Base-by-base conservation (phyloP, 2,888 invertebrate genomes). In the Sepioteuthis lessoniana region DNA sequence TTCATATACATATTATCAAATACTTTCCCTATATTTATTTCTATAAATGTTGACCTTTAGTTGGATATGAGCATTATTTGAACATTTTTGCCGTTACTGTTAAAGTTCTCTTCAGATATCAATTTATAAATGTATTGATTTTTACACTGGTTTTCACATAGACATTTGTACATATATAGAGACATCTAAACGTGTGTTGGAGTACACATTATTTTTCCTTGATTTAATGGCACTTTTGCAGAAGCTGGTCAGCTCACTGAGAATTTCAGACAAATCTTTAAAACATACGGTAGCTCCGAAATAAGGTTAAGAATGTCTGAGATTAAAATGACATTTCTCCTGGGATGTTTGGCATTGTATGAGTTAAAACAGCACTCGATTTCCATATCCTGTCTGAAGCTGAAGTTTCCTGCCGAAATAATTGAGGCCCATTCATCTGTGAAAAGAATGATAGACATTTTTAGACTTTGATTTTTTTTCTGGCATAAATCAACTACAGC, bases 81-180 rank as follows among this genome's bases (percentile, higher is more conserved):
- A n/a, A n/a, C n/a, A n/a, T n/a, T n/a, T n/a, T n/a, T n/a, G n/a
- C n/a, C n/a, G n/a, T n/a, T n/a, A n/a, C n/a, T n/a, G n/a, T n/a
- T n/a, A n/a, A n/a, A n/a, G n/a, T n/a, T n/a, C n/a, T n/a, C n/a
- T n/a, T n/a, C n/a, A n/a, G 0, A 76, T 76, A 60, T 0, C 21
- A 4, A 76, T 31, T 7, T 76, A 76, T 76, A n/a, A 1, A 76
- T 76, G n/a, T n/a, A n/a, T n/a, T n/a, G 0, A n/a, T 0, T 8
- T n/a, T 1, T 76, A 8, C n/a, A 76, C 0, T 7, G 8, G 0
- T 0, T 8, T 76, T 0, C n/a, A 8, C 8, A n/a, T 76, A n/a
- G 31, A 19, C n/a, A n/a, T n/a, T 5, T 25, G 28, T 60, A 5
- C 25, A 25, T 60, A 60, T 60, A 5, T 60, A 25, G 21, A 25